A percentile compares a stretch with the other conserved stretches of the same genome.
These are phyloP conservation scores for Allophyes oxyacanthae DNA, from an alignment of 2,888 invertebrate genomes.

Conservation along the genomic window DNA sequence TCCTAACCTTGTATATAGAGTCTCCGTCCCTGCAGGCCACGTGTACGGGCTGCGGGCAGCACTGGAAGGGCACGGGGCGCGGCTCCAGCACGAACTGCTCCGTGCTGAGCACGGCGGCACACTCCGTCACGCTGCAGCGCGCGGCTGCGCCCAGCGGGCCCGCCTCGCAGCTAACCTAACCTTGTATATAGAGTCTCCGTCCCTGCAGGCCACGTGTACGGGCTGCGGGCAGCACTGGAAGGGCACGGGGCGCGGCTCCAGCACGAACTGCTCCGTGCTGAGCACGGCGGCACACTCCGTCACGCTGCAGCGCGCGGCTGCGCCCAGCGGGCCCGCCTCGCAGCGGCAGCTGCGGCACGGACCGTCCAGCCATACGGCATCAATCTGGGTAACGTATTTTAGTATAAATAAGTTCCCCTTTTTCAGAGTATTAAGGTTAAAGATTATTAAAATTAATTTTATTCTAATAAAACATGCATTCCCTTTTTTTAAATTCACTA, in stretches of 20 bases:
- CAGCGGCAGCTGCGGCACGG: conserved; percentile 92
- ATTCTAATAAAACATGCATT: too few species aligned
- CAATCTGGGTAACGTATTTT: conserved; percentile 75
- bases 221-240: conserved; percentile 91
- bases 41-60: conserved; percentile 90
- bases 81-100: conserved; percentile 89
- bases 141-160: conserved; percentile 92
- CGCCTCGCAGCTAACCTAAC: too few species aligned
- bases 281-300: conserved; percentile 85
- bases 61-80: conserved; percentile 87
- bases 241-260: conserved; percentile 85
- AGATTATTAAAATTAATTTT: too few species aligned
- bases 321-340: conserved; percentile 59
- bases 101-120: conserved; percentile 81
- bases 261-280: conserved; percentile 87
- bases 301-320: conserved; percentile 80
- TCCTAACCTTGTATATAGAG: conserved; percentile 84
- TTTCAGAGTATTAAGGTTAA: too few species aligned
- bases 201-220: conserved; percentile 89
- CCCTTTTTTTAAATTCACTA: too few species aligned
- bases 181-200: conserved; percentile 81
- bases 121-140: conserved; percentile 87
- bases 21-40: conserved; percentile 89
- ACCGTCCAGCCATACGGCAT: conserved; percentile 92
- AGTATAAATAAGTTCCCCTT: too few species aligned